Evolutionary conservation across 1,140 invertebrate species (phyloP).

Genomic region (Drosophila bocqueti): DNA sequence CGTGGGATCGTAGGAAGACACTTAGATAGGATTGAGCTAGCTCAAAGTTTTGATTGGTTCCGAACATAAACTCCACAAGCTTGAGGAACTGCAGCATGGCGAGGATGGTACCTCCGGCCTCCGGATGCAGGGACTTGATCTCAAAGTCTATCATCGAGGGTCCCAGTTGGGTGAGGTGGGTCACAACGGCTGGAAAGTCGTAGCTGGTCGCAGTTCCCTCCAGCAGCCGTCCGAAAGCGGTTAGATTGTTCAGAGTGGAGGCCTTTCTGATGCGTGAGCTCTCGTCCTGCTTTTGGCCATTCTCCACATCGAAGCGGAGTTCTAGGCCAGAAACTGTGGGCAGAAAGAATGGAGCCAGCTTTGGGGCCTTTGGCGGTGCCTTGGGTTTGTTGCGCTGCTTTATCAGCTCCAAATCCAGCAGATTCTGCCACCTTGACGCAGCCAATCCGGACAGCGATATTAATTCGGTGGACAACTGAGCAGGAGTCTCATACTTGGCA

Average conservation of each 20-base stretch:
- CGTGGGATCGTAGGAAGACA: slow-evolving; percentile 95
- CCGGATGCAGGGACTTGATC: slow-evolving; percentile 91
- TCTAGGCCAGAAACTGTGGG: slow-evolving; percentile 94
- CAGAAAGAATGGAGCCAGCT: slow-evolving; percentile 97
- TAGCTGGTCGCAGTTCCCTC: slow-evolving; percentile 80
- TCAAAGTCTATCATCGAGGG: slow-evolving; percentile 96
- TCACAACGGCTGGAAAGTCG: slow-evolving; percentile 87
- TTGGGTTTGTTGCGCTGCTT: slow-evolving; percentile 97
- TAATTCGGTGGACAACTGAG: slow-evolving; percentile 92
- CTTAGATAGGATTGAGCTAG: slow-evolving; percentile 96
- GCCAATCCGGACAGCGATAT: slow-evolving; percentile 95
- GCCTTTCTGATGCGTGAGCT: slow-evolving; percentile 86
- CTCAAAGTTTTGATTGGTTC: slow-evolving; percentile 94
- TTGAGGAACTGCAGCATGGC: slow-evolving; percentile 93
- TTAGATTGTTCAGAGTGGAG: slow-evolving; percentile 88
- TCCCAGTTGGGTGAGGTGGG: slow-evolving; percentile 92
- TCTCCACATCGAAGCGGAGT: slow-evolving; percentile 91
- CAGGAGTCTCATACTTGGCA: slow-evolving; percentile 87
- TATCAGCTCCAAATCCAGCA: slow-evolving; percentile 95
- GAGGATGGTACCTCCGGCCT: slow-evolving; percentile 88
- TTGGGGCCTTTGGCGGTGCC: slow-evolving; percentile 91
- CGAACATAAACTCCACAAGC: slow-evolving; percentile 90
- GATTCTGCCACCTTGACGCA: slow-evolving; percentile 96
- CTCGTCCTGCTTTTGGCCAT: slow-evolving; percentile 84
- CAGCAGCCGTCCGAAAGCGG: slow-evolving; percentile 89